phyloP scores from a whole-genome alignment of 2,888 invertebrate species.

The Pediacus dermestoides region DNA sequence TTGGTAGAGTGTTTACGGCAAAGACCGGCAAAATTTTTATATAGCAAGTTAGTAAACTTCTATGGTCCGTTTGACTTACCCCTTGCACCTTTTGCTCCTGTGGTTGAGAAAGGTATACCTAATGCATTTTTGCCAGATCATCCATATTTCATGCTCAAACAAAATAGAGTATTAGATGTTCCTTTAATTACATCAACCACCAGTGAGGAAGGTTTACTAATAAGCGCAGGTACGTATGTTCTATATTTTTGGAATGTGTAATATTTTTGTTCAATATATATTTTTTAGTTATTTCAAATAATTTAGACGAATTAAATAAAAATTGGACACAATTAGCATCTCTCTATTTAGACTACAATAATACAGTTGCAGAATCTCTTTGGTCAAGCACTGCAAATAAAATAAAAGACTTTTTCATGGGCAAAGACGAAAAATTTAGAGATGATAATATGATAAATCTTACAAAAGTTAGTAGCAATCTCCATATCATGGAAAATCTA shows the following conservation, averaged over 20 bases:
- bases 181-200: background rate
- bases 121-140: constrained; percentile 37
- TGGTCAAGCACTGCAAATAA: too few relatives aligned
- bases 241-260: background rate
- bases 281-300: constrained; percentile 4
- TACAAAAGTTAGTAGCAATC: too few relatives aligned
- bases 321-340: constrained; percentile 24
- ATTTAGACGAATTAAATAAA: constrained; percentile 16
- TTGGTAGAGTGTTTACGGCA: background rate
- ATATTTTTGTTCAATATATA: background rate
- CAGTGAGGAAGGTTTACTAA: background rate
- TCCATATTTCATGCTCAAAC: constrained; percentile 35
- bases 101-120: constrained; percentile 20
- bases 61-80: too few relatives aligned
- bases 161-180: constrained; percentile 1
- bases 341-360: constrained; percentile 7
- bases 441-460: too few relatives aligned
- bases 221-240: background rate
- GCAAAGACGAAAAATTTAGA: too few relatives aligned
- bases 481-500: too few relatives aligned
- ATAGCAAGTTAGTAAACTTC: constrained; percentile 31
- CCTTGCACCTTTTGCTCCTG: constrained; percentile 38
- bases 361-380: background rate
- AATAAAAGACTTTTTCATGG: too few relatives aligned
- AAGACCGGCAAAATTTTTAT: constrained; percentile 1